These are phyloP conservation scores for Nasalis larvatus DNA, from an alignment of 2,113 vertebrate genomes.

Conservation along the genomic window DNA sequence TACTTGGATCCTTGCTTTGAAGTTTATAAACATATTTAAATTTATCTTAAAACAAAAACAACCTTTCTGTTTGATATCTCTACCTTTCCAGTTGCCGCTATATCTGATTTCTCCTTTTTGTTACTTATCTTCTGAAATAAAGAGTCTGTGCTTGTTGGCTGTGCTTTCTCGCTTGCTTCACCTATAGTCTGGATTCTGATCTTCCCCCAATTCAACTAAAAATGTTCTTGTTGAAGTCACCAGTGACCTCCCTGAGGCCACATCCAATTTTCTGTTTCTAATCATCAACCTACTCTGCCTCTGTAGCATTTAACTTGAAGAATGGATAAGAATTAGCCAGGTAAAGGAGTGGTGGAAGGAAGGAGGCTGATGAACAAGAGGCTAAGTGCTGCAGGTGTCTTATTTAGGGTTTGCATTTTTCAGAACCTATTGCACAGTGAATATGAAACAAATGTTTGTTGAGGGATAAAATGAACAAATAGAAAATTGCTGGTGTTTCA, in stretches of 20 bases:
- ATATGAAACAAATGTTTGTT: conserved; percentile 26
- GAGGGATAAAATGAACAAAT: conserved; percentile 30
- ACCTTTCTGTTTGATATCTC: background rate
- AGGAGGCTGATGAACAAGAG: background rate
- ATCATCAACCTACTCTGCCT: background rate
- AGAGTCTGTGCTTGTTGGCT: background rate
- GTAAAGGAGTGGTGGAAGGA: background rate
- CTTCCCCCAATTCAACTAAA: background rate
- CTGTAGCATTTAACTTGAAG: background rate
- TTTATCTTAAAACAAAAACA: background rate
- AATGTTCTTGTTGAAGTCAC: background rate
- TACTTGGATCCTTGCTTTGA: background rate
- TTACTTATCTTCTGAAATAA: background rate
- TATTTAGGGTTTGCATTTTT: background rate
- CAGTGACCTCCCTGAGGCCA: background rate
- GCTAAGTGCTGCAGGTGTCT: background rate
- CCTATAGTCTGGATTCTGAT: background rate
- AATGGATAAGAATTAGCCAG: background rate
- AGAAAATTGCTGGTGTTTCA: conserved; percentile 18
- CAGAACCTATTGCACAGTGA: background rate
- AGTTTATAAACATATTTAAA: background rate
- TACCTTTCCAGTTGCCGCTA: background rate
- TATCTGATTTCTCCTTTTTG: background rate
- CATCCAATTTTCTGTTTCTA: background rate
- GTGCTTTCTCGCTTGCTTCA: background rate